Evolutionary conservation across 1,140 invertebrate genomes (phyloP).

Genomic region (Pseudobourletiella spinata): DNA sequence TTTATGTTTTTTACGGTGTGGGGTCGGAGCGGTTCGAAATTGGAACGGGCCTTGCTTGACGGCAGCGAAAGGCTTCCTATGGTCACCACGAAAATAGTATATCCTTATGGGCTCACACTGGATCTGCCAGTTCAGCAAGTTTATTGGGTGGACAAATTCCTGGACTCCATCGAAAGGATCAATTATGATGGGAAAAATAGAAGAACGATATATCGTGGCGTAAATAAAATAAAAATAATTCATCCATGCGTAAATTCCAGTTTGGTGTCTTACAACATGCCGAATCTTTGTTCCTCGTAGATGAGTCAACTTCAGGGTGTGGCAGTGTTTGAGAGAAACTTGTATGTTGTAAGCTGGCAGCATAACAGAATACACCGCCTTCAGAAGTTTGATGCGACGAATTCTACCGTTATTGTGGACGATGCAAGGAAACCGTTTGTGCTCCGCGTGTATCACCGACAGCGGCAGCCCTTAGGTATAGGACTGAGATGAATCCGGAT

Average conservation of each 20-base stretch:
- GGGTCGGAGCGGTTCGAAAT: slow-evolving; percentile 48
- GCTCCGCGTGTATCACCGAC: slow-evolving; percentile 61
- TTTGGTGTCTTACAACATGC: too few relatives aligned
- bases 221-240: slow-evolving; percentile 9
- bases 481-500: too few relatives aligned
- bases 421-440: slow-evolving; percentile 51
- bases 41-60: slow-evolving; percentile 54
- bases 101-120: slow-evolving; percentile 58
- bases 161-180: slow-evolving; percentile 61
- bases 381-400: slow-evolving; percentile 47
- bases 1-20: slow-evolving; percentile 69
- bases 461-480: slow-evolving; percentile 58
- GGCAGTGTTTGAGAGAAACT: slow-evolving; percentile 56
- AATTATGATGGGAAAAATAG: slow-evolving; percentile 59
- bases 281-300: slow-evolving; percentile 42
- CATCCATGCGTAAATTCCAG: too few relatives aligned
- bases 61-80: slow-evolving; percentile 48
- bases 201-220: slow-evolving; percentile 53
- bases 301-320: slow-evolving; percentile 58
- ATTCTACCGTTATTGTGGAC: slow-evolving; percentile 40
- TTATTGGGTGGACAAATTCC: slow-evolving; percentile 70
- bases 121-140: slow-evolving; percentile 62
- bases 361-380: slow-evolving; percentile 52
- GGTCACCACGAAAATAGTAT: slow-evolving; percentile 56
- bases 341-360: slow-evolving; percentile 59